Evolutionary conservation across 1,140 invertebrate genomes (phyloP), one percentile per base, ranked within the genome.

Genomic region (Drosophila tsacasi): DNA sequence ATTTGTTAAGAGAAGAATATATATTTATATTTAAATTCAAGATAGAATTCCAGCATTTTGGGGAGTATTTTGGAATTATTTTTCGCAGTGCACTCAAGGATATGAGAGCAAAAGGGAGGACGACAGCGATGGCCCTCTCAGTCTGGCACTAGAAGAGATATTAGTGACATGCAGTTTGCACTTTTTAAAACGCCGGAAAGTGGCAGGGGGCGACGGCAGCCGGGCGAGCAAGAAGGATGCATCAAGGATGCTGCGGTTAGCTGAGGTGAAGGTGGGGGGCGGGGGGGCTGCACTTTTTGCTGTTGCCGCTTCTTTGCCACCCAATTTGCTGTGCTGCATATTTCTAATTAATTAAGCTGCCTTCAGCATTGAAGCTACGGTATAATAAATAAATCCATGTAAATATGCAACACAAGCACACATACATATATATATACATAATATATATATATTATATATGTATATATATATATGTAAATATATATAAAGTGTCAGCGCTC

Each of bases 271-370:
- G 2, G 12, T 21, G 13, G 6, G 12, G 19, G 7, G 25, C 25
- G 5, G 8, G 15, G 15, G 10, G 5, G 2, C 21, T 27, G 17
- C 7, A 58, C 8, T 42, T 39, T 23, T 59, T 42, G 9, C 32
- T 52, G 3, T 62, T 25, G 25, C 47, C 27, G 59, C 81, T 66
- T 46, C 66, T 80, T 77, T 80, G 73, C 60, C 49, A 84, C 67
- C 58, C 82, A 81, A 85, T 85, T 84, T 81, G 67, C 78, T 64
- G 49, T 42, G 58, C 73, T 85, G 77, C 82, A 84, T 84, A 84
- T 84, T 84, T 84, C 81, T 80, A 80, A 84, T 84, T 84, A 84
- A 84, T 84, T 84, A 84, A 80, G 73, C 81, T 79, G 81, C 81
- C 76, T 79, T 47, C 71, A 72, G 65, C 63, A 73, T 25, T 77